Evolutionary conservation across 2,888 invertebrate species (phyloP).

Genomic region (Papilio protenor): DNA sequence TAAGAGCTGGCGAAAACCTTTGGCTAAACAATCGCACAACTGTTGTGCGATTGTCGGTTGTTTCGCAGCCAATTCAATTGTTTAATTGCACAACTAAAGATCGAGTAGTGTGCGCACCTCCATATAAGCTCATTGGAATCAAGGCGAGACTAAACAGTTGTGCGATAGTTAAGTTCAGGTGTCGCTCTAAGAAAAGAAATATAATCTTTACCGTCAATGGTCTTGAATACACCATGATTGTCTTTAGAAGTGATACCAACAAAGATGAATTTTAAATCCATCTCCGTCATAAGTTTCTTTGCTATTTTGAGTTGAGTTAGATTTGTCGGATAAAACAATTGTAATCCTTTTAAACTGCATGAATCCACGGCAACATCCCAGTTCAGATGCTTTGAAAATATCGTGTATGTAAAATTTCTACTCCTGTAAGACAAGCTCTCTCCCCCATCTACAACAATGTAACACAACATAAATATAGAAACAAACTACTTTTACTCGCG

Average conservation of each 20-base stretch:
- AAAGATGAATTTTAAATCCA: background rate
- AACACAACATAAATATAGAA: background rate
- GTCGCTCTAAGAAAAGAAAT: background rate
- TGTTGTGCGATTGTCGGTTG: too few species aligned
- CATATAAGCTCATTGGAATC: too few species aligned
- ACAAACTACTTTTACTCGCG: too few species aligned
- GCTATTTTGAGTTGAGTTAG: background rate
- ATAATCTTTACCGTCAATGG: background rate
- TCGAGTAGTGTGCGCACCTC: too few species aligned
- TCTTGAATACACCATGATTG: background rate
- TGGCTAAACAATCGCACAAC: too few species aligned
- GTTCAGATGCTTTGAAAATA: background rate
- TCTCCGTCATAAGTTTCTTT: background rate
- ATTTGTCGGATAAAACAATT: background rate
- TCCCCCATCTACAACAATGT: background rate
- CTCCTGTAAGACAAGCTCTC: background rate
- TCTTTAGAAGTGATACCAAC: constrained; percentile 8
- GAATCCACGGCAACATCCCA: background rate
- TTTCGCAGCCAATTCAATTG: too few species aligned
- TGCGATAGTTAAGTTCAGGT: background rate
- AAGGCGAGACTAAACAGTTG: too few species aligned
- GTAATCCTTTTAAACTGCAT: background rate
- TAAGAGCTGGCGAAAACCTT: too few species aligned
- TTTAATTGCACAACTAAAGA: too few species aligned
- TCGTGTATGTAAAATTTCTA: background rate